These are phyloP conservation scores for Oostethus manadensis DNA, from an alignment of 2,113 vertebrate species.

Conservation along the genomic window DNA sequence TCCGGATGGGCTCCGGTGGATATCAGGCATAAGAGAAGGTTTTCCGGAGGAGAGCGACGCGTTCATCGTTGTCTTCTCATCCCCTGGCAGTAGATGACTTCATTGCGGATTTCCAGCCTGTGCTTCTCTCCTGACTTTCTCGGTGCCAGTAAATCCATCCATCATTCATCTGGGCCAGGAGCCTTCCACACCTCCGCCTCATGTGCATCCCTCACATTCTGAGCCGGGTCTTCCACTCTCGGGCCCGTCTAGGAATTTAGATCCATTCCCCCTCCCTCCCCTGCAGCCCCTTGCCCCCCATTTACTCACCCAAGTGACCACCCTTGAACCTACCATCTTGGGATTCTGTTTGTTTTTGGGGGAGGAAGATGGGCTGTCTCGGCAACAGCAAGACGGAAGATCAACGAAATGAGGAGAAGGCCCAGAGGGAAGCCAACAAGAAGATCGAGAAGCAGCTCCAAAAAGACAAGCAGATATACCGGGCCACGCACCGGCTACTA, in stretches of 20 bases:
- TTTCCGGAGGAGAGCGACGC: neutral
- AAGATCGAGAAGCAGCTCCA: slow-evolving; percentile 94
- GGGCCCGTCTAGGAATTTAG: slow-evolving; percentile 64
- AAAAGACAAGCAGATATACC: slow-evolving; percentile 94
- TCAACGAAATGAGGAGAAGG: slow-evolving; percentile 91
- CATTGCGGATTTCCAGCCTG: slow-evolving; percentile 66
- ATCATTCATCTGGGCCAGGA: neutral
- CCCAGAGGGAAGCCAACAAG: slow-evolving; percentile 89
- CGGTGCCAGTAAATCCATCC: slow-evolving; percentile 39
- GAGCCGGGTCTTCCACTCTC: slow-evolving; percentile 61
- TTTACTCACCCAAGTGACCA: slow-evolving; percentile 9
- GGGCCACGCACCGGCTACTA: slow-evolving; percentile 89
- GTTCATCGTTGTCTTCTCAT: slow-evolving; percentile 49
- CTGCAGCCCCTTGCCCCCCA: slow-evolving; percentile 15
- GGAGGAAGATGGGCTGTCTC: slow-evolving; percentile 85
- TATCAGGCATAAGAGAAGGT: slow-evolving; percentile 5
- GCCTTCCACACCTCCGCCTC: neutral
- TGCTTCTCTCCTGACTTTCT: slow-evolving; percentile 6
- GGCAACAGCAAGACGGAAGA: slow-evolving; percentile 94
- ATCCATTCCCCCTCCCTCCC: slow-evolving; percentile 32
- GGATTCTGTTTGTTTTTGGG: slow-evolving; percentile 37
- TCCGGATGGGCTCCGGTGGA: slow-evolving; percentile 59
- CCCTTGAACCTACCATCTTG: slow-evolving; percentile 43
- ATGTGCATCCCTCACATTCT: slow-evolving; percentile 67
- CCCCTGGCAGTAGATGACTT: slow-evolving; percentile 55